A percentile compares a stretch with the other conserved stretches of the same genome.
These are phyloP conservation scores for Xestia ashworthii DNA, from an alignment of 2,888 invertebrate genomes.

Conservation along the genomic window DNA sequence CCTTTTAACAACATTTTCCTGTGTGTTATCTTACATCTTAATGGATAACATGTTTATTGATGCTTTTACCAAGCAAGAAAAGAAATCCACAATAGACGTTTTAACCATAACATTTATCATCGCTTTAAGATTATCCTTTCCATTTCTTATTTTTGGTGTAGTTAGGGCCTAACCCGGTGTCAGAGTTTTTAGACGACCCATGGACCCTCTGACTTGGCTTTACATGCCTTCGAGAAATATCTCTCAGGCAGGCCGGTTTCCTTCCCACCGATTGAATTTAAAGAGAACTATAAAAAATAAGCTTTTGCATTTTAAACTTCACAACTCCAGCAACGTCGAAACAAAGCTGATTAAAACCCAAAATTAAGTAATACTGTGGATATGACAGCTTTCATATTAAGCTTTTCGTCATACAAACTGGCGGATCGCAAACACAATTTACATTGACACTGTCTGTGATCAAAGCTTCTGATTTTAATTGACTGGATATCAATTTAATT, in stretches of 20 bases:
- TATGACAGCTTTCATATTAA: conserved; percentile 57
- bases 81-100: not conserved
- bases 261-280: not conserved
- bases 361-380: conserved; percentile 49
- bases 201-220: too few species aligned
- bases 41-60: not conserved
- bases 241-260: too few species aligned
- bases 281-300: not conserved
- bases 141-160: not conserved
- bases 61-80: not conserved
- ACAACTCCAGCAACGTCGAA: not conserved
- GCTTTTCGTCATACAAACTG: conserved; percentile 57
- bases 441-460: conserved; percentile 74
- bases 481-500: conserved; percentile 68
- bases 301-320: conserved; percentile 8
- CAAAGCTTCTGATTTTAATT: conserved; percentile 73
- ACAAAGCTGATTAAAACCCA: conserved; percentile 30
- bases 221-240: too few species aligned
- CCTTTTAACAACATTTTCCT: not conserved
- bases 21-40: too few species aligned
- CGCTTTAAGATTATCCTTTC: not conserved
- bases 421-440: conserved; percentile 73
- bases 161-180: too few species aligned
- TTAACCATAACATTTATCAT: not conserved
- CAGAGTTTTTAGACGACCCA: too few species aligned